Evolutionary conservation across 2,113 vertebrate species (phyloP).

Genomic region (Microcebus griseorufus): DNA sequence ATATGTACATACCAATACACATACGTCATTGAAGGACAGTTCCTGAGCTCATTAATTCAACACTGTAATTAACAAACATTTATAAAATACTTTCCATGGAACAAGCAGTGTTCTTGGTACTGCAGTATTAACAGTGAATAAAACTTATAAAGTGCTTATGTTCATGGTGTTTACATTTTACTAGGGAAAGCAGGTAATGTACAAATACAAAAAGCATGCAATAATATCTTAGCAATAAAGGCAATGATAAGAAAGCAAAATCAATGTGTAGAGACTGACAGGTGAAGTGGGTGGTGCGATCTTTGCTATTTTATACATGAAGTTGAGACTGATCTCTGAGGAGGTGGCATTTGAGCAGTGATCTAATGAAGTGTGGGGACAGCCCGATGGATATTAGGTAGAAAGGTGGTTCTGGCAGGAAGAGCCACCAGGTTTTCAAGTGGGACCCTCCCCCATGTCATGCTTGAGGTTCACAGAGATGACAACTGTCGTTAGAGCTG

Average conservation of each 20-base stretch:
- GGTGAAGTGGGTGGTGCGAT: rapidly evolving
- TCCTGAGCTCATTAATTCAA: not conserved
- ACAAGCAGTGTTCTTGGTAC: not conserved
- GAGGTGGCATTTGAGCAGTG: not conserved
- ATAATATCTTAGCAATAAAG: not conserved
- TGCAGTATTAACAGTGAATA: not conserved
- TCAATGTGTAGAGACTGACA: not conserved
- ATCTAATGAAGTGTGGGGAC: too few relatives aligned
- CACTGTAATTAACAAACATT: not conserved
- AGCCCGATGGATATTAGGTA: not conserved
- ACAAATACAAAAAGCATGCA: not conserved
- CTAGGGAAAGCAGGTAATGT: not conserved
- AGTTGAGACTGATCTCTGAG: not conserved
- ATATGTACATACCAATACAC: too few relatives aligned
- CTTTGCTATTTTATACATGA: not conserved
- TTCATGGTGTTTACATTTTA: not conserved
- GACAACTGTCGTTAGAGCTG: not conserved
- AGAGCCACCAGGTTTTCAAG: not conserved
- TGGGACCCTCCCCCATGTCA: not conserved
- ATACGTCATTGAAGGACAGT: not conserved
- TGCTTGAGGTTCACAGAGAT: not conserved
- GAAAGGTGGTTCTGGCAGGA: not conserved
- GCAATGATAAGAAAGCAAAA: not conserved
- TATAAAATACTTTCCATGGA: not conserved
- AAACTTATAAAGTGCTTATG: not conserved